phyloP scores from a whole-genome alignment of 2,888 invertebrate genomes.

The Limnephilus auricula region DNA sequence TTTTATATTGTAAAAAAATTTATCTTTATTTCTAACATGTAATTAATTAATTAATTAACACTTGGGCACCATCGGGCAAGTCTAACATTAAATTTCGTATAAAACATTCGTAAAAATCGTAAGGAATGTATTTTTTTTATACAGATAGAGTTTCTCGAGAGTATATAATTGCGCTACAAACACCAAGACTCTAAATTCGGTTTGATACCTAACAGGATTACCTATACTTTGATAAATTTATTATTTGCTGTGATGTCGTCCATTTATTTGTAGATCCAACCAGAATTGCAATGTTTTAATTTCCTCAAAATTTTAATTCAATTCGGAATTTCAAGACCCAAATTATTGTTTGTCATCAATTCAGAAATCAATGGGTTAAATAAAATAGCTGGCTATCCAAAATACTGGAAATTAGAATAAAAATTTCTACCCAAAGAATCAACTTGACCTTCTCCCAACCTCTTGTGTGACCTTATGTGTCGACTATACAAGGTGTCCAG shows the following conservation, averaged over 20 bases:
- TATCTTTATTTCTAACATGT: neutral
- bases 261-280: too few species aligned
- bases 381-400: neutral
- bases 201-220: too few species aligned
- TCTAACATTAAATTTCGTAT: conserved; percentile 42
- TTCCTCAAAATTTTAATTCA: too few species aligned
- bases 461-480: too few species aligned
- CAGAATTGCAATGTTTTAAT: too few species aligned
- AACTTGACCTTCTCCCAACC: too few species aligned
- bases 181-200: too few species aligned
- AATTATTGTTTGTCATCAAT: neutral
- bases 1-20: neutral
- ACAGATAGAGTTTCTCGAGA: neutral
- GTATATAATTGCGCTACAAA: too few species aligned
- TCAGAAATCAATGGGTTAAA: neutral
- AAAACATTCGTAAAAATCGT: conserved; percentile 40
- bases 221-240: too few species aligned
- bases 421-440: neutral
- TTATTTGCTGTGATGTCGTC: too few species aligned
- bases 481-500: too few species aligned
- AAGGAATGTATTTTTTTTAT: conserved; percentile 24
- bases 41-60: conserved; percentile 2
- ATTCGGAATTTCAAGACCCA: neutral
- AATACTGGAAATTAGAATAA: neutral
- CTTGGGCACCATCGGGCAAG: conserved; percentile 35